Base-by-base conservation (phyloP, 1,140 invertebrate genomes). In the Hyles vespertilio region DNA sequence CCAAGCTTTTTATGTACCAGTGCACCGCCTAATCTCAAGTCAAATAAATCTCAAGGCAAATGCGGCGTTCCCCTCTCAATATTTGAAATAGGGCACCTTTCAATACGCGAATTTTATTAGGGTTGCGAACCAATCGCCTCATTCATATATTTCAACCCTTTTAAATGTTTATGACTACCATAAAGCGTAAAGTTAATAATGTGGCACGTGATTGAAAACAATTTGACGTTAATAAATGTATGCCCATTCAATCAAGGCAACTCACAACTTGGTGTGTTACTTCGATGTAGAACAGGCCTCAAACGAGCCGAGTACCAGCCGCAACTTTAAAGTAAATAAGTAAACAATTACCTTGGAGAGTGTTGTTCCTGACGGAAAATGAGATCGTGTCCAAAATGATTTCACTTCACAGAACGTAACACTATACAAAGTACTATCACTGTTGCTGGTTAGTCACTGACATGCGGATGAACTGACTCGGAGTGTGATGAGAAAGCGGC, bases 51-150 rank as follows among this genome's bases (percentile, higher is more conserved):
- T 71, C 67, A 65, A 70, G 71, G 72, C 67, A 58, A 70, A 59
- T 67, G 61, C 59, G 56, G 51, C 53, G 59, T 55, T 79, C 74
- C 79, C 79, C 79, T 78, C 69, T 74, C 69, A 69, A 70, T 77
- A 72, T 79, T 80, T 70, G 72, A 74, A 76, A 72, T 71, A 68
- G 78, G 79, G 74, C 69, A 71, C 56, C 62, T 79, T 63, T 78
- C 76, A 71, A 72, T 77, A 76, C 69, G 70, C 71, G 72, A 76
- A 77, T 79, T 82, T 81, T 84, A 85, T 85, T 78, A 77, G 81
- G 82, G 83, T 79, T 72, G 63, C 69, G 72, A 84, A 84, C 84
- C 79, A 79, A 84, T 84, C 80, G 72, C 61, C 53, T 52, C 60
- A 59, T 58, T 61, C 56, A 65, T 63, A 73, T 59, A 59, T 68